phyloP scores from a whole-genome alignment of 2,113 vertebrate genomes.

The Callionymus lyra region DNA sequence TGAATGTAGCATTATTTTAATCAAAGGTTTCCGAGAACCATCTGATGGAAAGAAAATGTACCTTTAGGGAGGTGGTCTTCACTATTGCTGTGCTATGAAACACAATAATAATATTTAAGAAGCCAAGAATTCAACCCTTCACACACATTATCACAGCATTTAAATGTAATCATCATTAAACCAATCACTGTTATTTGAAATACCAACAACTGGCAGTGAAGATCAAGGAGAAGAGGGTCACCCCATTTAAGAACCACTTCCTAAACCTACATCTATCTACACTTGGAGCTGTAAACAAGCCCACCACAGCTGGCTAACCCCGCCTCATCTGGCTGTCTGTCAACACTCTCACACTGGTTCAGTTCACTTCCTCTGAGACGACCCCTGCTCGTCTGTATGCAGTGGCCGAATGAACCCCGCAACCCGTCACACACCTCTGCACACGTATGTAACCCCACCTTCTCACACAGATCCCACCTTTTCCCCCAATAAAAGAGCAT shows the following conservation, averaged over 20 bases:
- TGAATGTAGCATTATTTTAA: no score
- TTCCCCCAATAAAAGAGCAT: constrained; percentile 32
- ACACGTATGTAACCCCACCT: constrained; percentile 6
- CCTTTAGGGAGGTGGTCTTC: no score
- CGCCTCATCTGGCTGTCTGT: neutral
- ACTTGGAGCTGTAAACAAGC: constrained; percentile 14
- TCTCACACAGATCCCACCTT: neutral
- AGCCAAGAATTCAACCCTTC: no score
- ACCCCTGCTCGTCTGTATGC: constrained; percentile 27
- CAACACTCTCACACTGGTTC: constrained; percentile 34
- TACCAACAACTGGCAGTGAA: no score
- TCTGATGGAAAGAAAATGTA: no score
- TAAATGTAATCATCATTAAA: no score
- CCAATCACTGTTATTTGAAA: no score
- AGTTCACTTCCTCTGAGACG: constrained; percentile 46
- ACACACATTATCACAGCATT: no score
- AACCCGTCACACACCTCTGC: constrained; percentile 43
- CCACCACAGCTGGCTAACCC: neutral
- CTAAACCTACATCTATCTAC: constrained; percentile 13
- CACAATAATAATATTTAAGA: no score
- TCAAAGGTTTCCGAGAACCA: no score
- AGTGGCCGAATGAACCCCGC: constrained; percentile 33
- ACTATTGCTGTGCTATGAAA: no score
- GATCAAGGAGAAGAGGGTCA: constrained; percentile 8
- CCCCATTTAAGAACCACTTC: constrained; percentile 15